Percentiles rank a stretch among this genome's conserved stretches.
These are phyloP conservation scores for Eupristina koningsbergeri DNA, from an alignment of 1,140 invertebrate species.

Conservation along the genomic window DNA sequence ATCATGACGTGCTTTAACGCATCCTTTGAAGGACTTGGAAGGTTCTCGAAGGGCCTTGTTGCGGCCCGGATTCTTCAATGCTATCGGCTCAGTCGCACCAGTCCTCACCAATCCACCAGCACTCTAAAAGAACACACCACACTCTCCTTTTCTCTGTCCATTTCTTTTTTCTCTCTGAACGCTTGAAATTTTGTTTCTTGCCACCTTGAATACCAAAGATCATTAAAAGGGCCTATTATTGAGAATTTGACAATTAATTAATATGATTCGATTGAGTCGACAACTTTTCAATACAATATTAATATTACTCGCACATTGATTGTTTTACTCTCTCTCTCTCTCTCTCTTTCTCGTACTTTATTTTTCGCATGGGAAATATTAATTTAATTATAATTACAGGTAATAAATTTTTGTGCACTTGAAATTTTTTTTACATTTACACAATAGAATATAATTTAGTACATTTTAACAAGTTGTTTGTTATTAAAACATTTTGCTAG, in stretches of 20 bases:
- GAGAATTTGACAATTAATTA: conserved; percentile 14
- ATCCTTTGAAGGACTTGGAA: conserved; percentile 55
- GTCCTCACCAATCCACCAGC: conserved; percentile 41
- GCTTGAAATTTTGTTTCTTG: conserved; percentile 10
- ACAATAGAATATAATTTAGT: no score
- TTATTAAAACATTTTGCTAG: no score
- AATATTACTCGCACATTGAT: neutral
- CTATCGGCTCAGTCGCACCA: conserved; percentile 51
- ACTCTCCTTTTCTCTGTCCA: neutral
- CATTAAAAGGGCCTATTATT: neutral
- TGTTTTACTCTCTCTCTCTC: no score
- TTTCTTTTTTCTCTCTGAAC: neutral
- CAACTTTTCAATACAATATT: neutral
- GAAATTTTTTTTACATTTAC: no score
- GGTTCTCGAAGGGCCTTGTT: no score
- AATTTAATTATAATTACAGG: no score
- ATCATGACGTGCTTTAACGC: conserved; percentile 59
- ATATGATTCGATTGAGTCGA: neutral
- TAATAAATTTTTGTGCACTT: no score
- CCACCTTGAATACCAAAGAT: neutral
- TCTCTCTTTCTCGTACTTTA: no score
- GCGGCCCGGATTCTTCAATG: conserved; percentile 55
- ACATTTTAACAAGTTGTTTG: no score
- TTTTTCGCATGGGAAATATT: no score
- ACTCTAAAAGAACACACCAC: conserved; percentile 47